phyloP scores from a whole-genome alignment of 2,113 vertebrate species.

The Erpornis zantholeuca region DNA sequence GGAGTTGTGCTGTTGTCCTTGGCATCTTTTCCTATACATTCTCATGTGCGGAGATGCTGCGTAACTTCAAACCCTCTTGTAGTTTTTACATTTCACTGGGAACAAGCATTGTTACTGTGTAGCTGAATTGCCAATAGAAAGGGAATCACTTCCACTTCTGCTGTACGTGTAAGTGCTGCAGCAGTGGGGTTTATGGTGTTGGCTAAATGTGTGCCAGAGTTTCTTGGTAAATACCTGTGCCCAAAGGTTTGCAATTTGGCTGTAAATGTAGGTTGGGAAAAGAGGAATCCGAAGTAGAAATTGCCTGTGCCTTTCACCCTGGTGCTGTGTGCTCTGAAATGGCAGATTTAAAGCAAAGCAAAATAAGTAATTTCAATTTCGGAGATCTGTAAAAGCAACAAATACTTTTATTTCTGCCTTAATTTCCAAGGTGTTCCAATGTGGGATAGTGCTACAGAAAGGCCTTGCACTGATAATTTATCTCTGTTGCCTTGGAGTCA shows the following conservation, averaged over 20 bases:
- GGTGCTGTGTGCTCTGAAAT: background rate
- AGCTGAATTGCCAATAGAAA: background rate
- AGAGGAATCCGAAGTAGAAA: background rate
- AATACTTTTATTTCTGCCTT: background rate
- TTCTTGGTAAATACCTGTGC: background rate
- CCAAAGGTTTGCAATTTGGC: background rate
- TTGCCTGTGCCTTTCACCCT: background rate
- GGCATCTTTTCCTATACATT: background rate
- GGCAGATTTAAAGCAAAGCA: background rate
- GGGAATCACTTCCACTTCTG: background rate
- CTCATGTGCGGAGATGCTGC: background rate
- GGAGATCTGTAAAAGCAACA: background rate
- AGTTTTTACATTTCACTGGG: background rate
- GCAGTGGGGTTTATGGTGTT: background rate
- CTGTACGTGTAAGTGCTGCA: background rate
- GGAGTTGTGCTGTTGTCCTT: background rate
- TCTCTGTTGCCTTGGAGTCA: background rate
- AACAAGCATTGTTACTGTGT: background rate
- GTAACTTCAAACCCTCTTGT: background rate
- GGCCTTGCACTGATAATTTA: background rate
- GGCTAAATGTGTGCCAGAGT: background rate
- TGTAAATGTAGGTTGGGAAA: background rate
- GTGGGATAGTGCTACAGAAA: background rate
- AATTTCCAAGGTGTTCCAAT: background rate
- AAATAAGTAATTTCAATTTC: background rate